Base-by-base conservation (phyloP, 2,888 invertebrate species). In the Lingula anatina region DNA sequence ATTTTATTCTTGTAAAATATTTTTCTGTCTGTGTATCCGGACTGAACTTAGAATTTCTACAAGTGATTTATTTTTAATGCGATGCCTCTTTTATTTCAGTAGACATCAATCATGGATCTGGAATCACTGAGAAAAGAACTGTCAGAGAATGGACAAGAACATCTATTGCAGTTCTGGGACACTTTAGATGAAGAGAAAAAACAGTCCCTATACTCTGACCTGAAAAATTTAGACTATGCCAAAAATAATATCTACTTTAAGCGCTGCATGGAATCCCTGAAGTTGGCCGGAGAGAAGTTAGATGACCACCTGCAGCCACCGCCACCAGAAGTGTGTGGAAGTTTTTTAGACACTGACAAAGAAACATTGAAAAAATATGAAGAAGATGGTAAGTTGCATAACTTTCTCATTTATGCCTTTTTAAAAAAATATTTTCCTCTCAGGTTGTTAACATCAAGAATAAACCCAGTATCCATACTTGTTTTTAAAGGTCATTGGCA, bases 261-360 rank as follows among this genome's bases (percentile, higher is more conserved):
- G 37, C 44, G 60, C 12, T 61, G 69, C 18, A 61, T 60, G 49
- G 56, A 58, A 25, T 57, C 61, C 5, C 47, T 67, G 31, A 46
- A 58, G 27, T 44, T 53, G 37, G 60, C 53, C 0, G 49, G 56
- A 21, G 83, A 84, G 61, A 88, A 87, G 71, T 73, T 89, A 38
- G 92, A 94, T 66, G 85, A 87, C 55, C 84, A 87, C 55, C 81
- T 95, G 70, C 85, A 89, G 66, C 92, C 94, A 0, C 84, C 95
- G 46, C 89, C 92, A 0, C 79, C 84, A n/a, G 82, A 86, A 12
- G 85, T 88, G 55, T 86, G 89, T 62, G 88, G 89, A 44, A 87
- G 90, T 0, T 85, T 88, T n/a, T 82, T 83, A 0, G 80, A 83
- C n/a, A 83, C 86, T 9, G 77, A 81, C 1, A 64, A 79, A 0